Evolutionary conservation across 2,888 invertebrate species (phyloP).

Genomic region (Argyresthia goedartella): DNA sequence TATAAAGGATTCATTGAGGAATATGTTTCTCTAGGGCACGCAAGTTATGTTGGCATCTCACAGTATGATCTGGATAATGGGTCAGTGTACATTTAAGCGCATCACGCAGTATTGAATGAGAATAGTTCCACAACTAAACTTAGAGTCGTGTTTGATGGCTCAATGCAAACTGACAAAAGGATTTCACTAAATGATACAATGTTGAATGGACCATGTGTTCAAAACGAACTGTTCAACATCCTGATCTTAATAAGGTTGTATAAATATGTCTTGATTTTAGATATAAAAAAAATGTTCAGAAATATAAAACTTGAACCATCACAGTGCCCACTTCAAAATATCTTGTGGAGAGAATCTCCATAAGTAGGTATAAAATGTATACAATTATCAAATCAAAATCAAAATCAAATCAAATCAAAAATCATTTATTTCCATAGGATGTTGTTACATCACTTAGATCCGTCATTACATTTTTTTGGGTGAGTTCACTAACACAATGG

Average conservation of each 20-base stretch:
- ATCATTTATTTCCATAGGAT: too few species aligned
- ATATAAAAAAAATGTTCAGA: background rate
- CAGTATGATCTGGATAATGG: slow-evolving; percentile 5
- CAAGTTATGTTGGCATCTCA: slow-evolving; percentile 5
- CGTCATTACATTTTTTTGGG: too few species aligned
- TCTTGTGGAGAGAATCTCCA: too few species aligned
- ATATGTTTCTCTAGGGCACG: slow-evolving; percentile 10
- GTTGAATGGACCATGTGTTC: background rate
- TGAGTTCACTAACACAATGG: too few species aligned
- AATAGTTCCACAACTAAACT: background rate
- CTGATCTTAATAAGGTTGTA: background rate
- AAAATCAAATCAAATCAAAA: too few species aligned
- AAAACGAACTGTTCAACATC: background rate
- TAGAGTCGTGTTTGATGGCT: too few species aligned
- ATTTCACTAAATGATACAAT: background rate
- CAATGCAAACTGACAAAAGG: background rate
- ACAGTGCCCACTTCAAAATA: too few species aligned
- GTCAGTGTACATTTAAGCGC: background rate
- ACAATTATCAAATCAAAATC: too few species aligned
- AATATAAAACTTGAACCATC: too few species aligned
- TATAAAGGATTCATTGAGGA: slow-evolving; percentile 11
- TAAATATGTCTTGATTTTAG: background rate
- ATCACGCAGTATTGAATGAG: background rate
- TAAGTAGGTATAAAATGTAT: too few species aligned
- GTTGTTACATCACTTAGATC: too few species aligned